Conservation (phyloP, 2,113 vertebrate genomes). For the Tragulus kanchil region DNA sequence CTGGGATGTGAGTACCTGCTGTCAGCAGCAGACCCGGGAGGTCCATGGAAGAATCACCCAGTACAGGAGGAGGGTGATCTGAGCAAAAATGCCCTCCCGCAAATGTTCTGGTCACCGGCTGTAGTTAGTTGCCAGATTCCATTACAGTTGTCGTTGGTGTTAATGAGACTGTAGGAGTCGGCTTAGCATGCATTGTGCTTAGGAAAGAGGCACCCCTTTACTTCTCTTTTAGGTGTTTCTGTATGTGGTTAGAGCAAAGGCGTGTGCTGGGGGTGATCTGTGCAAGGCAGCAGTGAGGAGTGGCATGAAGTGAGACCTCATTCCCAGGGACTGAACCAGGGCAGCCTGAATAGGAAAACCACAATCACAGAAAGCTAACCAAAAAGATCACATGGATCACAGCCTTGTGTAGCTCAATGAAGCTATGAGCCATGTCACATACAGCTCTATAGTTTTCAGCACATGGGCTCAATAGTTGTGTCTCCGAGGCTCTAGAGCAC, state of each 20-base stretch:
- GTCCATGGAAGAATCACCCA: neutral
- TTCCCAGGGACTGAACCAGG: neutral
- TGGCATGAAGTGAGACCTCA: neutral
- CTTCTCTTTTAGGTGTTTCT: neutral
- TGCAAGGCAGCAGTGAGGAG: neutral
- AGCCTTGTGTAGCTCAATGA: neutral
- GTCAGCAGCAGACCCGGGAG: rapidly evolving
- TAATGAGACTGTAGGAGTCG: neutral
- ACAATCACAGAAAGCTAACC: neutral
- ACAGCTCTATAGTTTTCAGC: too few species aligned
- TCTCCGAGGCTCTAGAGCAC: too few species aligned
- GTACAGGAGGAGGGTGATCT: too few species aligned
- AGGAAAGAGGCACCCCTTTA: neutral
- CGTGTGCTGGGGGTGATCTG: neutral
- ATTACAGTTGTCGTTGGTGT: neutral
- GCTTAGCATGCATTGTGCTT: neutral
- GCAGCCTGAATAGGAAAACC: neutral
- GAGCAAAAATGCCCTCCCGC: neutral
- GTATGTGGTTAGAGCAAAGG: neutral
- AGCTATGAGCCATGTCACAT: neutral
- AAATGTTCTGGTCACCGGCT: neutral
- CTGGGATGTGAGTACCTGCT: neutral
- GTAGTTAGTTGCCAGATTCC: neutral
- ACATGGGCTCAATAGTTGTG: too few species aligned
- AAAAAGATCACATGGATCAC: neutral